Conservation (phyloP, 2,113 vertebrate species). For the Heterotis niloticus region DNA sequence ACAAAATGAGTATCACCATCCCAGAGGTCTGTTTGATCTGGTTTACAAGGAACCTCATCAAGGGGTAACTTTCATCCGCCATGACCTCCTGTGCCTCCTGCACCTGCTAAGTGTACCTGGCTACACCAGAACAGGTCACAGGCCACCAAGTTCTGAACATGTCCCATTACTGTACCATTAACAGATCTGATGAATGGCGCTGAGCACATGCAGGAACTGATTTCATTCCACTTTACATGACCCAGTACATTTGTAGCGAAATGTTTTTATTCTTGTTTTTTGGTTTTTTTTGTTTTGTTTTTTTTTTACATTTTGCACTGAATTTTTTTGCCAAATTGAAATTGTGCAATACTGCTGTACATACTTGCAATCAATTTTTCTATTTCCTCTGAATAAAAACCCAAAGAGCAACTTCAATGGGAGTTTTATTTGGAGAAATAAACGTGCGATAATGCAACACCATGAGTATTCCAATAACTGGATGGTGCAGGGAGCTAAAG, state of each 20-base stretch:
- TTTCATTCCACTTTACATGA: slow-evolving; percentile 65
- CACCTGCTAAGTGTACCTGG: neutral
- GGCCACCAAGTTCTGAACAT: neutral
- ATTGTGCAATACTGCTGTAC: slow-evolving; percentile 86
- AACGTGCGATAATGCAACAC: too few relatives aligned
- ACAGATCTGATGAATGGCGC: slow-evolving; percentile 52
- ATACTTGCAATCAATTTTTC: slow-evolving; percentile 56
- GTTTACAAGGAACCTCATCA: neutral
- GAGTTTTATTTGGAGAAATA: neutral
- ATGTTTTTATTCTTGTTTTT: slow-evolving; percentile 65
- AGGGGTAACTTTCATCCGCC: neutral
- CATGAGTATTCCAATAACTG: too few relatives aligned
- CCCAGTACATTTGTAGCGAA: slow-evolving; percentile 88
- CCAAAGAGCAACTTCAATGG: neutral
- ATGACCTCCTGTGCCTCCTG: too few relatives aligned
- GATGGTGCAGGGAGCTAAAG: too few relatives aligned
- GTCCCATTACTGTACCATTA: slow-evolving; percentile 49
- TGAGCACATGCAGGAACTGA: slow-evolving; percentile 49
- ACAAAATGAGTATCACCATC: too few relatives aligned
- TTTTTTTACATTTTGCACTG: slow-evolving; percentile 77
- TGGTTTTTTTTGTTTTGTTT: slow-evolving; percentile 59
- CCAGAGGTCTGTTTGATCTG: too few relatives aligned
- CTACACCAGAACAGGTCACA: neutral
- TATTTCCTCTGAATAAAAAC: slow-evolving; percentile 6
- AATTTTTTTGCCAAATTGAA: slow-evolving; percentile 69